Percentiles rank a stretch among this genome's conserved stretches.
These are phyloP conservation scores for Coenobita brevimanus DNA, from an alignment of 1,140 invertebrate genomes.

Conservation along the genomic window DNA sequence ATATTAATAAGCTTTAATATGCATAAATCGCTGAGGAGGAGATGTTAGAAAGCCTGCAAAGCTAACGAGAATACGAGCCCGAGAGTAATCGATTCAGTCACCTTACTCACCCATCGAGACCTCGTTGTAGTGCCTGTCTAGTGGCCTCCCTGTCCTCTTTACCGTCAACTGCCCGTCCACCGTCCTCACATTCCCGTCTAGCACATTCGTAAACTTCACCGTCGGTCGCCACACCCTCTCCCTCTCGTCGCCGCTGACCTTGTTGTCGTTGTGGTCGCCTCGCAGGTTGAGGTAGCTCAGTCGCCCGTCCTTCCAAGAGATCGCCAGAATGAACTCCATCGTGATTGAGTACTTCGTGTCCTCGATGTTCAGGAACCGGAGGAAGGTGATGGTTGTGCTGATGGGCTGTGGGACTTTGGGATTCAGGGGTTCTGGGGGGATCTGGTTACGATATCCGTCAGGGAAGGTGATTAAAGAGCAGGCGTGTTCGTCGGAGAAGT, in stretches of 20 bases:
- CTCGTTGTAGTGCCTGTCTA: neutral
- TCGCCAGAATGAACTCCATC: conserved; percentile 27
- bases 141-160: neutral
- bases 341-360: conserved; percentile 36
- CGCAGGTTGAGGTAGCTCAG: conserved; percentile 25
- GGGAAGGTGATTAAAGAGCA: conserved; percentile 23
- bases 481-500: conserved; percentile 33
- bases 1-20: too few species aligned
- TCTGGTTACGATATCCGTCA: conserved; percentile 30
- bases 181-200: conserved; percentile 34
- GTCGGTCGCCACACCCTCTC: conserved; percentile 28
- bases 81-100: too few species aligned
- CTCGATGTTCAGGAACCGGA: conserved; percentile 40
- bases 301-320: conserved; percentile 4
- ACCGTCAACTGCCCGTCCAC: conserved; percentile 10
- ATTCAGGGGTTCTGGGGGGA: conserved; percentile 21
- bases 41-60: too few species aligned
- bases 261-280: neutral
- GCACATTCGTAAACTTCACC: conserved; percentile 40
- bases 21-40: too few species aligned
- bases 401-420: neutral
- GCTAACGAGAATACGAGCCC: too few species aligned
- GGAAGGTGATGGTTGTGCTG: conserved; percentile 19
- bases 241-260: conserved; percentile 5
- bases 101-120: conserved; percentile 1